These are phyloP conservation scores for Fulica atra DNA, from an alignment of 2,113 vertebrate species.

Conservation along the genomic window DNA sequence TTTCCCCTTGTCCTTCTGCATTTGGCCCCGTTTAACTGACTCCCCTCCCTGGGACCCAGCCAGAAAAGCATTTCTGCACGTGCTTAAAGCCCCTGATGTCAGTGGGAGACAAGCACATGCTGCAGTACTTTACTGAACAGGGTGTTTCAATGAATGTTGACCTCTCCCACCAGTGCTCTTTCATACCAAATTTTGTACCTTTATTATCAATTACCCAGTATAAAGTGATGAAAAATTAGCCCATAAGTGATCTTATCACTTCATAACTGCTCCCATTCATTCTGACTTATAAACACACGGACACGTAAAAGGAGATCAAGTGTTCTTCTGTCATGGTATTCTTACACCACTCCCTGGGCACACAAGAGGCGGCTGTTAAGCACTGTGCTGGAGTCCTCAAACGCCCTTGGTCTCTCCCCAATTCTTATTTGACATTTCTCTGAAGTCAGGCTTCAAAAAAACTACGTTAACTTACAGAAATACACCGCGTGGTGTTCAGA, in stretches of 20 bases:
- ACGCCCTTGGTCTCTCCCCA: neutral
- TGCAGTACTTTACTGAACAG: neutral
- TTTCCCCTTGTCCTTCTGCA: neutral
- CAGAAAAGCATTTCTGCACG: neutral
- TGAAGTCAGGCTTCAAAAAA: neutral
- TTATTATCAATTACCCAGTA: neutral
- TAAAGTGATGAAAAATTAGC: neutral
- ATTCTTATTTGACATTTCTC: neutral
- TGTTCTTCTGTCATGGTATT: neutral
- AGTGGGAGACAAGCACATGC: neutral
- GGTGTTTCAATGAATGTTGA: neutral
- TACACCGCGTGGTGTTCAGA: neutral
- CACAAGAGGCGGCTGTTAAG: neutral
- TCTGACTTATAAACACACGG: neutral
- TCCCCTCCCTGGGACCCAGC: neutral
- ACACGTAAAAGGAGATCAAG: neutral
- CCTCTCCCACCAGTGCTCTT: neutral
- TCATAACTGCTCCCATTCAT: neutral
- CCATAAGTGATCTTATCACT: neutral
- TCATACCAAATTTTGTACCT: neutral
- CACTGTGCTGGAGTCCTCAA: neutral
- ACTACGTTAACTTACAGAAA: neutral
- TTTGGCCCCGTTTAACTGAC: neutral
- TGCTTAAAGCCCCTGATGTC: neutral
- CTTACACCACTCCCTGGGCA: accelerated